Conservation (phyloP, 2,797 vertebrate genomes). For the Dicrostonyx torquatus region DNA sequence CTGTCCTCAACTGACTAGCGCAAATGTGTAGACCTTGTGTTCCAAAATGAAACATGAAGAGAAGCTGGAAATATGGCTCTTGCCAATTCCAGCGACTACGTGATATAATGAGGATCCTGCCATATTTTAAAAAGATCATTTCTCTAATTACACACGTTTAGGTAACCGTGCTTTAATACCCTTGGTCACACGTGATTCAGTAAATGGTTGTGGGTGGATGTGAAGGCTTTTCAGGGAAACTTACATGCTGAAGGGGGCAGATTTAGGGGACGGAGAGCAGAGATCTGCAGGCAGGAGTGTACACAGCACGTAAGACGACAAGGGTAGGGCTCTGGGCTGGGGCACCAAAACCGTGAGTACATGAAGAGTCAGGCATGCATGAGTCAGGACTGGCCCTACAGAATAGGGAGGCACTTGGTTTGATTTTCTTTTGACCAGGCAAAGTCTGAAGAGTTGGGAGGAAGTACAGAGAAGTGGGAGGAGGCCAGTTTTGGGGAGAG, state of each 20-base stretch:
- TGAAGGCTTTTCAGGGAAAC: not conserved
- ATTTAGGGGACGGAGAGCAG: not conserved
- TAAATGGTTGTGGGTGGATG: not conserved
- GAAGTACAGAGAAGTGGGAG: not conserved
- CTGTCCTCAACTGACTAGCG: not conserved
- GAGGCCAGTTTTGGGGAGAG: not conserved
- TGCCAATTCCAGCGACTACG: not conserved
- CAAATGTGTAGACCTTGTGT: not conserved
- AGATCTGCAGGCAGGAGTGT: not conserved
- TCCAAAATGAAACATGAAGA: not conserved
- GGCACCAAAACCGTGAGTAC: not conserved
- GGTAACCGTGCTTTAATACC: not conserved
- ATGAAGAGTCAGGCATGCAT: not conserved
- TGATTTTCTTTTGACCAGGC: not conserved
- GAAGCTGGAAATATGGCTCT: not conserved
- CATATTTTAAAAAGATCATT: not conserved
- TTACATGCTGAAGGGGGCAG: not conserved
- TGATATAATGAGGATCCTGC: not conserved
- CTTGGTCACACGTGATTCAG: not conserved
- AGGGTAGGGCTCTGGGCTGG: not conserved
- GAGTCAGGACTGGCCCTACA: not conserved
- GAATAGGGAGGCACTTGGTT: not conserved
- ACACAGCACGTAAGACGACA: not conserved
- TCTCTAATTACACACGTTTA: not conserved
- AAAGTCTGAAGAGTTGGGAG: not conserved